Base-by-base conservation (phyloP, 2,888 invertebrate genomes). In the Amaurobius ferox region DNA sequence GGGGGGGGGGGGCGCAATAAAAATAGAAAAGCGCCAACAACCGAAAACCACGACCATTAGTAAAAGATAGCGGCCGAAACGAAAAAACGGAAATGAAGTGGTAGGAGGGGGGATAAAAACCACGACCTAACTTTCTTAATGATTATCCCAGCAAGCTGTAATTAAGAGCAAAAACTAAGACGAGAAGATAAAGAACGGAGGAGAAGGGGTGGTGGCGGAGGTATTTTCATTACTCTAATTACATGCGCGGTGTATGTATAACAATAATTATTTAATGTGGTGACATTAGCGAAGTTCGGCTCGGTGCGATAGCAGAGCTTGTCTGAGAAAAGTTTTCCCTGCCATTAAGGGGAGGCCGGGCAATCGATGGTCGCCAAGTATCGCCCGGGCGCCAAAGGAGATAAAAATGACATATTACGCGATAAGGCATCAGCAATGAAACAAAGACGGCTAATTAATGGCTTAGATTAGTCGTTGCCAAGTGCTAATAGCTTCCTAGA, bases 231-330 rank as follows among this genome's bases (percentile, higher is more conserved):
- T 86, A 70, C 86, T 86, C 86, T 86, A 86, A 86, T 86, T 86
- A 86, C 86, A 67, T 74, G 79, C 29, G 67, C 79, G 70, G 86
- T 74, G 79, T 79, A 48, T 79, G 86, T 79, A 64, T 74, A 86
- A 86, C 86, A 86, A 86, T 86, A 86, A 86, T 86, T 86, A 86
- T 86, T 86, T 86, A 86, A 86, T 86, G 86, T 86, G 86, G 86
- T 79, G 86, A 86, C 86, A 79, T 86, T 86, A 86, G 70, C 86
- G 28, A 44, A 64, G 66, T 74, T 74, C 40, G 68, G 67, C 40
- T n/a, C 68, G 39, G 61, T 19, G 77, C 62, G 79, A 79, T 66
- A 40, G 61, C 72, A 11, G 16, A 6, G 55, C 55, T 55, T 40
- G 55, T 48, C 83, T 62, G 67, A 79, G 85, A 73, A 85, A 85